Base-by-base conservation (phyloP, 2,113 vertebrate genomes). In the Butorides virescens region DNA sequence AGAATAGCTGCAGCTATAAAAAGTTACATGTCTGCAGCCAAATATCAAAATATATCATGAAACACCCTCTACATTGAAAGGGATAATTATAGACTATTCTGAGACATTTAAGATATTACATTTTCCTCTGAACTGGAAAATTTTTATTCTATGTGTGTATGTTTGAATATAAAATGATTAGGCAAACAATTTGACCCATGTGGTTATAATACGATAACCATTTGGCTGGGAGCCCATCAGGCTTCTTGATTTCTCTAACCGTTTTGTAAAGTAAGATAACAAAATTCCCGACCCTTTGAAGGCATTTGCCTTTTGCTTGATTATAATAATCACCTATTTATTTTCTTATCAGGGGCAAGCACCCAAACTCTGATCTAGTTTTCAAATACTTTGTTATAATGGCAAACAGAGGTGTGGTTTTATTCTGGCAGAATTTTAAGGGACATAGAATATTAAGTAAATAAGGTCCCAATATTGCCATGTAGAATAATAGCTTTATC, bases 281-380 rank as follows among this genome's bases (percentile, higher is more conserved):
- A 89, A 91, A 90, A 36, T 90, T 67, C 29, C 37, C 5, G 3
- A 44, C 19, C 13, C 62, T 84, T 79, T 49, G 46, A 84, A 96
- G 18, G 42, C 30, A 82, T 93, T 86, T 93, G 25, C 15, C 59
- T 92, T 95, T 95, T 74, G 32, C 78, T 88, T 95, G 86, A 92
- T 94, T 95, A 74, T 77, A 96, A 75, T 85, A 87, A 87, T 94
- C 63, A 82, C 5, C 46, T 95, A 83, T 86, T 86, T 90, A 79
- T 93, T 93, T 96, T 84, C 77, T 95, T 96, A 89, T 87, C 67
- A 90, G 82, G 72, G 88, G 55, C 53, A 94, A 81, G 70, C 67
- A 95, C 77, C 62, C 91, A 95, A 96, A 80, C 75, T n/a, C 58
- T 77, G 70, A 94, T 94, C 36, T 90, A 92, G 39, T 95, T 95